Conservation (phyloP, 2,113 vertebrate genomes). For the Danionella cerebrum region DNA sequence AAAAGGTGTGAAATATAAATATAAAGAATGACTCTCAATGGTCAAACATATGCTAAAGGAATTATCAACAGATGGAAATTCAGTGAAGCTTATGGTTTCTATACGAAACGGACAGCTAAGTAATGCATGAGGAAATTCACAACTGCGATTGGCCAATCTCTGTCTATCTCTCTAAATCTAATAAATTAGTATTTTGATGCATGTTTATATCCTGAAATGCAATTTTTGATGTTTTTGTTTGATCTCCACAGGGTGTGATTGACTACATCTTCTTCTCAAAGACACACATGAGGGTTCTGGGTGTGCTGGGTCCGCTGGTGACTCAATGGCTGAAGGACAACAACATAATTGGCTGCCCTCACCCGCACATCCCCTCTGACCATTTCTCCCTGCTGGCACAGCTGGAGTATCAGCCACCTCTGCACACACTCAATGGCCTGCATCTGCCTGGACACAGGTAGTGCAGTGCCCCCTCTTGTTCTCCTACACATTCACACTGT, state of each 20-base stretch:
- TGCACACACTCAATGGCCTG: slow-evolving; percentile 82
- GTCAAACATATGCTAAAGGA: no score
- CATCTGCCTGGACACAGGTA: slow-evolving; percentile 91
- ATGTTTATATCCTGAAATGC: neutral
- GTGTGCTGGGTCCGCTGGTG: slow-evolving; percentile 91
- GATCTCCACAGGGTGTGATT: slow-evolving; percentile 82
- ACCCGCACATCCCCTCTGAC: slow-evolving; percentile 98
- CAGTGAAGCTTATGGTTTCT: no score
- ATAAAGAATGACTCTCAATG: no score
- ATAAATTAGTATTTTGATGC: no score
- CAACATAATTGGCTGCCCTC: slow-evolving; percentile 97
- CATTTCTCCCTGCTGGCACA: slow-evolving; percentile 99
- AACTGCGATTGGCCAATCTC: no score
- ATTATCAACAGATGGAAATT: no score
- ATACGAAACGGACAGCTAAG: no score
- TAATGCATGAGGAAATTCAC: no score
- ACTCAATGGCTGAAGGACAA: slow-evolving; percentile 94
- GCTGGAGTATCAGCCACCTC: slow-evolving; percentile 86
- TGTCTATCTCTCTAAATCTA: no score
- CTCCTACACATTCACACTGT: neutral
- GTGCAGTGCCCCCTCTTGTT: slow-evolving; percentile 65
- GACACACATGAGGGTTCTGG: slow-evolving; percentile 93
- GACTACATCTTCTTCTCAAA: slow-evolving; percentile 99
- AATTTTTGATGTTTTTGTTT: neutral
- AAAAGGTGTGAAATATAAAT: no score